Evolutionary conservation across 2,888 invertebrate genomes (phyloP).

Genomic region (Torymus aiolomorphi): DNA sequence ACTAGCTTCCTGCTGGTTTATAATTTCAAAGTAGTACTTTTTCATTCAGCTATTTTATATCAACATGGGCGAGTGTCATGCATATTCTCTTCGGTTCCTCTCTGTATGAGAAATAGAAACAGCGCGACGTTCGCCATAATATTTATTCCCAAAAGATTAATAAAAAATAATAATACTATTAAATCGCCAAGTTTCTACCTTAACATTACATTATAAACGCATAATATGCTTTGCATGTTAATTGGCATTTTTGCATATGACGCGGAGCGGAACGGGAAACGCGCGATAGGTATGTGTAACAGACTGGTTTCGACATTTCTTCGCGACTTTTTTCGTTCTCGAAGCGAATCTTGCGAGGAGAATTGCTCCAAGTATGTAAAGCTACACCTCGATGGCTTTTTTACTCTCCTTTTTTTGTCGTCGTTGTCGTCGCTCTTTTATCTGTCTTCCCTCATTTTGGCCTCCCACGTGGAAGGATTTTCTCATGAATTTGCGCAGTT

Average conservation of each 20-base stretch:
- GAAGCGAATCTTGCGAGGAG: neutral
- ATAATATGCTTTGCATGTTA: constrained; percentile 25
- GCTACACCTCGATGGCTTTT: neutral
- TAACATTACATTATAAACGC: constrained; percentile 51
- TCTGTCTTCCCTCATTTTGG: neutral
- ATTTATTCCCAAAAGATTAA: constrained; percentile 58
- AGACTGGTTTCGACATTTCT: constrained; percentile 4
- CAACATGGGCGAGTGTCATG: no score
- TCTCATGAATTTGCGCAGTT: neutral
- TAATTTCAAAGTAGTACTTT: constrained; percentile 7
- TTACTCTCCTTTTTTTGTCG: constrained; percentile 1
- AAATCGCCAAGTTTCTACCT: constrained; percentile 56
- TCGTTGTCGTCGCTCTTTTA: neutral
- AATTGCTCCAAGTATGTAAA: constrained; percentile 25
- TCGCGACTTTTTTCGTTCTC: neutral
- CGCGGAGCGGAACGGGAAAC: constrained; percentile 14
- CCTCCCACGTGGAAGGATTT: neutral
- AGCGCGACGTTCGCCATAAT: constrained; percentile 60
- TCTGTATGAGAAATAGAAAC: constrained; percentile 24
- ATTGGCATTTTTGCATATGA: constrained; percentile 37
- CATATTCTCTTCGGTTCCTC: constrained; percentile 1
- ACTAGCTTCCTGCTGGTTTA: neutral
- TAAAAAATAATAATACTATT: constrained; percentile 71
- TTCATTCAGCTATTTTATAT: constrained; percentile 17
- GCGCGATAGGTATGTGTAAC: neutral